Base-by-base conservation (phyloP, 2,888 invertebrate species). In the Dryadula phaetusa region DNA sequence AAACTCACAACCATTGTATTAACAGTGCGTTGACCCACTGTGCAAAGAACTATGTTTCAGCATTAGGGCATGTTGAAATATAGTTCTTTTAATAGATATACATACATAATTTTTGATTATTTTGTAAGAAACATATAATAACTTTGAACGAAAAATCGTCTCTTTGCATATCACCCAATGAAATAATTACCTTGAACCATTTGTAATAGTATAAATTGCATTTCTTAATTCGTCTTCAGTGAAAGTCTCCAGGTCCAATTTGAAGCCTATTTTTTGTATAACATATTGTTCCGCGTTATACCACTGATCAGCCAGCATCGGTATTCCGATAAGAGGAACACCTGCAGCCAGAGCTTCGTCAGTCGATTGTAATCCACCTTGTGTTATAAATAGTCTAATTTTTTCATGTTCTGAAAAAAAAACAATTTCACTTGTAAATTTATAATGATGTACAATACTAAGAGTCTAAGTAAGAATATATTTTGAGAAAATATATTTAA, bases 311-410 rank as follows among this genome's bases (percentile, higher is more conserved):
- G 79, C 84, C 10, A 85, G 72, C 76, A 90, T 84, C 7, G 89
- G 88, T 42, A 92, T 70, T 8, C 82, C 88, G 6, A 92, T 76
- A 0, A 91, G 66, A 1, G 91, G 90, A 0, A 88, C 85, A 46
- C 82, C 83, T 3, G 84, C 83, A 20, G 77, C 78, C 12, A 91
- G 81, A 1, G 90, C 83, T 70, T 92, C 92, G 20, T 89, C 87
- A 0, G 86, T 80, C 0, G 91, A 91, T 61, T 91, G 90, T 1
- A 88, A 70, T 1, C 92, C 92, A 53, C 88, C 89, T 82, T 92
- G 92, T 0, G 87, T 88, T 47, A 92, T 84, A 62, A 93, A 93
- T 1, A 89, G 62, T 69, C 90, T 92, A 0, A 93, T 69, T 61
- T 93, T 92, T n/a, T 70, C 68, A 63, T 73, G 72, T 42, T 60